phyloP scores from a whole-genome alignment of 2,113 vertebrate genomes.

The Suricata suricatta region DNA sequence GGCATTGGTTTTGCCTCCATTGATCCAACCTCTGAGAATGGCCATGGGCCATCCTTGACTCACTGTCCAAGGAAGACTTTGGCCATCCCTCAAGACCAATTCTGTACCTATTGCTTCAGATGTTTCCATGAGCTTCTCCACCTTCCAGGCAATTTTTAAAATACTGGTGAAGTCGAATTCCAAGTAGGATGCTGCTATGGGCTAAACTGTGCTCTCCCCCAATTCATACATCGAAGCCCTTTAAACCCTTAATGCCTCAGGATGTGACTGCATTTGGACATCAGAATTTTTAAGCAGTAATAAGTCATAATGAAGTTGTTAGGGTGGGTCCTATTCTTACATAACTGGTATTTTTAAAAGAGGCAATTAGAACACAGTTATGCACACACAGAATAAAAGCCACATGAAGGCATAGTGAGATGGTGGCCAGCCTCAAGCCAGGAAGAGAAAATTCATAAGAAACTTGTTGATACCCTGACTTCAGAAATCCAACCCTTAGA shows the following conservation, averaged over 20 bases:
- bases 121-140: not conserved
- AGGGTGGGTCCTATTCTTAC: not conserved
- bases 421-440: not conserved
- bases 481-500: not conserved
- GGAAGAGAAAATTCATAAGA: not conserved
- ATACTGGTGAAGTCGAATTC: not conserved
- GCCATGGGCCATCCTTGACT: not conserved
- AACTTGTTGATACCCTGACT: too few species aligned
- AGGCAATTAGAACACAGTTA: not conserved
- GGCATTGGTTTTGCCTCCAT: not conserved
- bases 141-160: not conserved
- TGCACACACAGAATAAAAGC: too few species aligned
- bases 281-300: not conserved
- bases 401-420: not conserved
- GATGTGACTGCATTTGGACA: not conserved
- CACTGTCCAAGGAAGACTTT: not conserved
- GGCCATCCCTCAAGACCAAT: too few species aligned
- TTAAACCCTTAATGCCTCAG: not conserved
- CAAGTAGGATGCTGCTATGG: too few species aligned
- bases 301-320: not conserved
- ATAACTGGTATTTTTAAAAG: not conserved
- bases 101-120: not conserved
- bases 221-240: not conserved
- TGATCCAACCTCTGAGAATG: not conserved
- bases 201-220: not conserved